Evolutionary conservation across 2,888 invertebrate species (phyloP).

Genomic region (Oscheius sp.): DNA sequence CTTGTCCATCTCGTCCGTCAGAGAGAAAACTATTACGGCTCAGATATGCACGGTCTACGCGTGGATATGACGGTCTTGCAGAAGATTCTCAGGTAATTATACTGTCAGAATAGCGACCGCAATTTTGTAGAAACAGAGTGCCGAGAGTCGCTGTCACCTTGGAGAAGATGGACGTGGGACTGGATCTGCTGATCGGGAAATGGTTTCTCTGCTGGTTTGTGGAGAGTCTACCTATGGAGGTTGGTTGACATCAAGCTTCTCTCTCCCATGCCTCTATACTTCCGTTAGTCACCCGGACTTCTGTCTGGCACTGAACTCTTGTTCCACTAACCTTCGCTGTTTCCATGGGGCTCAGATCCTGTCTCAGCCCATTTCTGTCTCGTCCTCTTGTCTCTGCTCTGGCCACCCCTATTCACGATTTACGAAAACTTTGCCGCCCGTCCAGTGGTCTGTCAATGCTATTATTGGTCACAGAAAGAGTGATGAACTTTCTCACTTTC

Average conservation of each 20-base stretch:
- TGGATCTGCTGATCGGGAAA: slow-evolving; percentile 56
- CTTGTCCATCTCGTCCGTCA: slow-evolving; percentile 51
- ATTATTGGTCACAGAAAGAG: too few relatives aligned
- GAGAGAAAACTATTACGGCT: slow-evolving; percentile 50
- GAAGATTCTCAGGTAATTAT: slow-evolving; percentile 41
- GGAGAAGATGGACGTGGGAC: slow-evolving; percentile 49
- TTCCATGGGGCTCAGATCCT: too few relatives aligned
- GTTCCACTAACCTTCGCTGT: too few relatives aligned
- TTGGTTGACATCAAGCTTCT: slow-evolving; percentile 15
- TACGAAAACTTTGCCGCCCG: too few relatives aligned
- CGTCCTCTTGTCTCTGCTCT: too few relatives aligned
- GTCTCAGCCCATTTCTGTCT: too few relatives aligned
- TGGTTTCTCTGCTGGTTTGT: slow-evolving; percentile 62
- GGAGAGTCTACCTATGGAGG: slow-evolving; percentile 61
- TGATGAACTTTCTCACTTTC: too few relatives aligned
- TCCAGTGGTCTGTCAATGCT: too few relatives aligned
- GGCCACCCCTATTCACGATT: too few relatives aligned
- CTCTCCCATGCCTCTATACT: background rate
- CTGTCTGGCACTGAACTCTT: too few relatives aligned
- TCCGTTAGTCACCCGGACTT: background rate
- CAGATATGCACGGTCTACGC: slow-evolving; percentile 53
- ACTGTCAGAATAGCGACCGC: background rate
- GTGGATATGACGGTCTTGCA: slow-evolving; percentile 54
- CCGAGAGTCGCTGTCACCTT: slow-evolving; percentile 33
- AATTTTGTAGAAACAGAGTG: background rate